These are phyloP conservation scores for Actinemys pallida DNA, from an alignment of 2,113 vertebrate species.

Conservation along the genomic window DNA sequence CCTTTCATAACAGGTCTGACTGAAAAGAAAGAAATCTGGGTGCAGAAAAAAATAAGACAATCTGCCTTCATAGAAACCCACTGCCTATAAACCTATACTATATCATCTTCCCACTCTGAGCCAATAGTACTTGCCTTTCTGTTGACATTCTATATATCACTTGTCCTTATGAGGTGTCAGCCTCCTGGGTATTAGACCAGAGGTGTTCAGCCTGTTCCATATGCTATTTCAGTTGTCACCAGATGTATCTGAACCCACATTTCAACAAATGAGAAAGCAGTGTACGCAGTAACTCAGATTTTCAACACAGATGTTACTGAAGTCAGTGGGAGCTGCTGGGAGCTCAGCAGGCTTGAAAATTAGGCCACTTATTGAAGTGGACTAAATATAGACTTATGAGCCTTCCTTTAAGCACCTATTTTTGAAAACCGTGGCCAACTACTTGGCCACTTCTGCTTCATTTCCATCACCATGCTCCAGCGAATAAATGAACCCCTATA, in stretches of 20 bases:
- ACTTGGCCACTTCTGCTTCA: accelerated
- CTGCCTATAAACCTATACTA: neutral
- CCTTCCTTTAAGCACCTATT: accelerated
- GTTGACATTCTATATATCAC: neutral
- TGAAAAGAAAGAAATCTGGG: neutral
- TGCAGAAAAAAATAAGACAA: neutral
- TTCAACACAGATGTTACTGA: neutral
- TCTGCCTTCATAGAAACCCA: neutral
- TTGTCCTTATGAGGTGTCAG: neutral
- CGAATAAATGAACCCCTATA: neutral
- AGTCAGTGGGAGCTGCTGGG: neutral
- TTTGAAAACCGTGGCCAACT: neutral
- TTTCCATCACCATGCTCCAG: neutral
- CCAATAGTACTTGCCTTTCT: neutral
- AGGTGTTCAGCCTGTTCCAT: accelerated
- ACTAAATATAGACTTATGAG: neutral
- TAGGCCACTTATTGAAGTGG: neutral
- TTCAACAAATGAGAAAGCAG: neutral
- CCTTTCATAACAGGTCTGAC: neutral
- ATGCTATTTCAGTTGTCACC: accelerated
- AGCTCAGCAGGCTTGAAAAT: accelerated
- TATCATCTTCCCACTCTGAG: accelerated
- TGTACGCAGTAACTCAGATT: neutral
- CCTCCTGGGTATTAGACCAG: neutral
- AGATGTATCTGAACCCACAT: accelerated